Evolutionary conservation across 2,888 invertebrate species (phyloP), one percentile per base, ranked within the genome.

Genomic region (Diogma glabrata): DNA sequence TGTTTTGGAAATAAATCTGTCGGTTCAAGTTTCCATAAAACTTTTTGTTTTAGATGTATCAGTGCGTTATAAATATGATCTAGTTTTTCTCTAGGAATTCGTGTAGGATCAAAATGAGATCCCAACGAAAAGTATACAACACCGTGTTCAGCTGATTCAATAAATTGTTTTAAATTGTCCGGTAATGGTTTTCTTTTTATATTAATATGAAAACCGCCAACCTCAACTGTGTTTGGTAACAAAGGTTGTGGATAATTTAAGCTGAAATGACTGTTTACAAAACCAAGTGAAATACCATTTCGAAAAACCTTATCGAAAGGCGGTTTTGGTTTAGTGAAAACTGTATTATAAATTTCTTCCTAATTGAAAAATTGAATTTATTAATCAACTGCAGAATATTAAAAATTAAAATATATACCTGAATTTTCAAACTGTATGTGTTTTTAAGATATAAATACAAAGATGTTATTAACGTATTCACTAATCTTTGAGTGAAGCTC

Each of bases 21-120:
- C 0, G 65, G 63, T 51, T 71, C 70, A 51, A 65, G 72, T 55
- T 72, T 73, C 72, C 72, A 72, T 4, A 74, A 49, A 0, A 74
- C 67, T 5, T 65, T 63, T 53, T 72, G 70, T 43, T 67, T 67
- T 0, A 69, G 53, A 10, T 55, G 52, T 12, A 48, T 53, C 14
- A 20, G 46, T 17, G 49, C 28, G 20, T 49, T 24, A 12, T 51
- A 14, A 4, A 53, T 16, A 10, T 43, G 50, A n/a, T 52, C 19
- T 46, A 49, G 45, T 53, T 49, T 43, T 23, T 49, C 45, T 5
- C 19, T 24, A 17, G 55, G 49, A 19, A 54, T 43, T 10, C 51
- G 17, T 9, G 30, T 4, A 6, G 46, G 26, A 38, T 36, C 30
- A 20, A 56, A 22, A 47, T 53, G 47, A 33, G 54, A 52, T 9